phyloP scores from a whole-genome alignment of 1,140 invertebrate species.

The Battus philenor region DNA sequence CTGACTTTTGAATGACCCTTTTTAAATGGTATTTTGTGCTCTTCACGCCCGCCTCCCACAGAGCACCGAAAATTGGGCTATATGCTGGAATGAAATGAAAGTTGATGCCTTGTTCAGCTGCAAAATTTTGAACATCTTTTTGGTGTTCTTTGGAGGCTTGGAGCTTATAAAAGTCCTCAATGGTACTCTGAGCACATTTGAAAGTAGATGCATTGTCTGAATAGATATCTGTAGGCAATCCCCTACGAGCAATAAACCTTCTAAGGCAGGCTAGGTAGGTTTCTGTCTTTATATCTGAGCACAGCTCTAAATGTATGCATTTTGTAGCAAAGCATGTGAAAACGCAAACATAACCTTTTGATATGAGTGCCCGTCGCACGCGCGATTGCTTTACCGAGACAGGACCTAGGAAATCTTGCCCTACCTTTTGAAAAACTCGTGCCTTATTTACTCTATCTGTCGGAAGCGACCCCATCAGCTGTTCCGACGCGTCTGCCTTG shows the following conservation, averaged over 20 bases:
- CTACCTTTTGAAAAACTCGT: background rate
- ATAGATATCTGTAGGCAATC: background rate
- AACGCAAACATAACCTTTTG: background rate
- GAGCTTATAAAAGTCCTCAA: no score
- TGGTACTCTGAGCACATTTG: no score
- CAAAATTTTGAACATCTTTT: no score
- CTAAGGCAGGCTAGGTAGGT: background rate
- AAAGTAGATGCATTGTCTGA: no score
- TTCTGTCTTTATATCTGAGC: background rate
- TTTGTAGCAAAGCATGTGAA: background rate
- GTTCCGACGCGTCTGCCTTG: conserved; percentile 13
- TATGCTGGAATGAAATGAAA: no score
- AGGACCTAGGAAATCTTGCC: background rate
- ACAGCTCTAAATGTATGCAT: background rate
- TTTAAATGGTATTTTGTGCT: no score
- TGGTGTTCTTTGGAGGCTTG: no score
- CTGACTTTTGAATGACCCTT: no score
- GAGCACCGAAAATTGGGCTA: no score
- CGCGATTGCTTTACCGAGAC: background rate
- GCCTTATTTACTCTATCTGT: background rate
- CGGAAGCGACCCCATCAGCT: conserved; percentile 23
- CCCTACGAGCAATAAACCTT: background rate
- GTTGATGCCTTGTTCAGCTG: no score
- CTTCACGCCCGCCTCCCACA: no score
- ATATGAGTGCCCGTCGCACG: background rate